Conservation (phyloP, 2,888 invertebrate genomes). For the Mechanitis mazaeus region DNA sequence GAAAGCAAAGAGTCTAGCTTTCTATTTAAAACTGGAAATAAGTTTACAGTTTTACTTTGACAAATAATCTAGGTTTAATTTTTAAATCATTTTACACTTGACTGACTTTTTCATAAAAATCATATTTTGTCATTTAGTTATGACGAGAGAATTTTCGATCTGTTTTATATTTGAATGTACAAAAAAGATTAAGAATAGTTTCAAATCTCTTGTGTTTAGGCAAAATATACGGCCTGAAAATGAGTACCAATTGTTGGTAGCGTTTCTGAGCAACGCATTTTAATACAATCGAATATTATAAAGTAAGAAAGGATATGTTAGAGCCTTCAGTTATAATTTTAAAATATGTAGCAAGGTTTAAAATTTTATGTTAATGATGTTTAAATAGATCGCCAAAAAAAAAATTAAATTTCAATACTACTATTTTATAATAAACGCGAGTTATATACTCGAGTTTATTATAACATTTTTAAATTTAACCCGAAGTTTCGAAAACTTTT, state of each 20-base stretch:
- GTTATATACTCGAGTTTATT: too few relatives aligned
- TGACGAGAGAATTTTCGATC: constrained; percentile 15
- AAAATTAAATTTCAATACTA: too few relatives aligned
- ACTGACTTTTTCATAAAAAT: constrained; percentile 25
- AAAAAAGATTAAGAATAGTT: background rate
- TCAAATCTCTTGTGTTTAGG: background rate
- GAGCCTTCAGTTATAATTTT: too few relatives aligned
- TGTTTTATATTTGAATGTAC: background rate
- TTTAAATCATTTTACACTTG: constrained; percentile 27
- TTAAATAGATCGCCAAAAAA: too few relatives aligned
- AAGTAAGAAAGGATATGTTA: background rate
- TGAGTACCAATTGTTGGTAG: background rate
- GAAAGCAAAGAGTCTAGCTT: constrained; percentile 60
- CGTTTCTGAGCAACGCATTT: background rate
- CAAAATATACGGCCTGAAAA: background rate
- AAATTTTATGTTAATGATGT: too few relatives aligned
- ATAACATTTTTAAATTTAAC: too few relatives aligned
- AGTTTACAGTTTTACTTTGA: constrained; percentile 23
- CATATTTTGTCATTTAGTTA: constrained; percentile 26
- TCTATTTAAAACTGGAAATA: constrained; percentile 50
- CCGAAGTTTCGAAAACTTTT: too few relatives aligned
- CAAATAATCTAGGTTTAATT: constrained; percentile 28
- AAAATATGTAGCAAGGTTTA: background rate
- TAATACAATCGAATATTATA: background rate
- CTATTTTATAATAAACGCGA: too few relatives aligned